Conservation (phyloP, 2,888 invertebrate species). For the Leptothorax acervorum region DNA sequence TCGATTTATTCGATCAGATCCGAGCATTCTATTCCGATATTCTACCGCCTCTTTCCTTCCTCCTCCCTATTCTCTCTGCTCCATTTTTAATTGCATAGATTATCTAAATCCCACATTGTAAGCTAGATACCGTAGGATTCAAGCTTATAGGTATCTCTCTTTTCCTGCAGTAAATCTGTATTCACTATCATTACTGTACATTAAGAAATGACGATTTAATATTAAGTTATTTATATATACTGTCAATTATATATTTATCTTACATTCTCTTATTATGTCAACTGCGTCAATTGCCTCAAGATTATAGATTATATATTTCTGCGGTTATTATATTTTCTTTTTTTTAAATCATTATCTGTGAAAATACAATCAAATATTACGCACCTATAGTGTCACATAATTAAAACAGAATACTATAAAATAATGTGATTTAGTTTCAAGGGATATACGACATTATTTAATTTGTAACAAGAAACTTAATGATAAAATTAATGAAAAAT, state of each 20-base stretch:
- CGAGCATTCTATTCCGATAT: slow-evolving; percentile 12
- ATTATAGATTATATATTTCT: neutral
- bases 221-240: neutral
- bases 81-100: slow-evolving; percentile 53
- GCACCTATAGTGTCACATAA: neutral
- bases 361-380: neutral
- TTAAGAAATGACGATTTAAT: slow-evolving; percentile 13
- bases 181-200: neutral
- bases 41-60: neutral
- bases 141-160: neutral
- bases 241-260: neutral
- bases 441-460: neutral
- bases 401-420: neutral
- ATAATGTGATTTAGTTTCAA: neutral
- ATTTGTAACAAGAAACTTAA: neutral
- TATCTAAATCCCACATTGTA: slow-evolving; percentile 23
- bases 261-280: neutral
- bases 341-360: neutral
- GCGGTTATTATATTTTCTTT: neutral
- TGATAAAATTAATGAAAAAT: slow-evolving; percentile 32
- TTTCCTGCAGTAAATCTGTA: neutral
- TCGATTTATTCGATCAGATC: slow-evolving; percentile 43
- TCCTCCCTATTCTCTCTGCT: neutral
- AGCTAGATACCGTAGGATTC: neutral
- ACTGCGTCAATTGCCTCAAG: neutral